A percentile compares a stretch with the other conserved stretches of the same genome.
These are phyloP conservation scores for Trachymyrmex septentrionalis DNA, from an alignment of 1,140 invertebrate species.

Conservation along the genomic window DNA sequence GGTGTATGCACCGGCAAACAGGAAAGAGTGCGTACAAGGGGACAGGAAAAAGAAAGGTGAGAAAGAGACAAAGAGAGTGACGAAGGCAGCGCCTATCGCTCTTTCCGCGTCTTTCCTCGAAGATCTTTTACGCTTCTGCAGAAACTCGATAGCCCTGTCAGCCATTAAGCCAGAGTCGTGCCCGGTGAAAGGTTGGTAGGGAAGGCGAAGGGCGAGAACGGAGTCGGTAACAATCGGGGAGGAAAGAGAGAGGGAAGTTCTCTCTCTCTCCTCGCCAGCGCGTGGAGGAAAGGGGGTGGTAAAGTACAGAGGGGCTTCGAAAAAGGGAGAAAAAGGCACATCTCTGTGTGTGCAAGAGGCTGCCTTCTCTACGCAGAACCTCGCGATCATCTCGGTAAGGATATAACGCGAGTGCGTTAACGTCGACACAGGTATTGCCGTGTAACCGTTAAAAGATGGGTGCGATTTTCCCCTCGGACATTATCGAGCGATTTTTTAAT, in stretches of 20 bases:
- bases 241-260: constrained; percentile 47
- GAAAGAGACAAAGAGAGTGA: constrained; percentile 42
- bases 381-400: constrained; percentile 55
- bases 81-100: constrained; percentile 53
- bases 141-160: constrained; percentile 82
- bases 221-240: constrained; percentile 66
- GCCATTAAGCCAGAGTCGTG: constrained; percentile 80
- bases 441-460: constrained; percentile 23
- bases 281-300: constrained; percentile 34
- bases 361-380: constrained; percentile 35
- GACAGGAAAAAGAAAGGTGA: constrained; percentile 3
- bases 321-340: constrained; percentile 56
- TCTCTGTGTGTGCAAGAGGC: constrained; percentile 20
- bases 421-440: constrained; percentile 39
- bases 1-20: constrained; percentile 41
- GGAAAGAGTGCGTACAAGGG: constrained; percentile 31
- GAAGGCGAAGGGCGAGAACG: constrained; percentile 68
- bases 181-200: constrained; percentile 72
- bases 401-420: constrained; percentile 49
- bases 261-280: constrained; percentile 12
- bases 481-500: constrained; percentile 35
- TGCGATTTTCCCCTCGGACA: constrained; percentile 4
- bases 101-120: constrained; percentile 71
- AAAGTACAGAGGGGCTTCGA: constrained; percentile 37
- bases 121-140: constrained; percentile 82